Evolutionary conservation across 2,797 vertebrate genomes (phyloP).

Genomic region (Megalops cyprinoides): DNA sequence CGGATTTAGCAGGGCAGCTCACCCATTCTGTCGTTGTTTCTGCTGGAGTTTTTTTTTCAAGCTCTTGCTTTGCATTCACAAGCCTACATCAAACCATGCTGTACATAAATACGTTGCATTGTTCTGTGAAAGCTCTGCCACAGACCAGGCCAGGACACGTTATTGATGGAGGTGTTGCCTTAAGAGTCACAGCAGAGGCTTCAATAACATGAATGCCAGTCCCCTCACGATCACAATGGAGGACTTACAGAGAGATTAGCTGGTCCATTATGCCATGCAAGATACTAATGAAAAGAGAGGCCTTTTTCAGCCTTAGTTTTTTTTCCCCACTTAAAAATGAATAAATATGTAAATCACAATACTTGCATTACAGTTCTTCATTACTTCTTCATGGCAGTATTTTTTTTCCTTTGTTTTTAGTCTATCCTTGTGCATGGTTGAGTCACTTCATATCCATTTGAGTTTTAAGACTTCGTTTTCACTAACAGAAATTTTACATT

Average conservation of each 20-base stretch:
- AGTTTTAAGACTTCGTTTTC: no score
- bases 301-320: neutral
- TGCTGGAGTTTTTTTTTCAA: constrained; percentile 56
- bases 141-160: neutral
- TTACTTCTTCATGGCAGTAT: no score
- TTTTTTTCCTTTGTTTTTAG: no score
- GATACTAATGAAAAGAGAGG: neutral
- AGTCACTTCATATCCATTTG: no score
- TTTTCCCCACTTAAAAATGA: neutral
- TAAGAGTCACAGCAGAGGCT: neutral
- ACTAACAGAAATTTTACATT: no score
- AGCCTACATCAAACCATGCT: constrained; percentile 51
- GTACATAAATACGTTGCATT: constrained; percentile 28
- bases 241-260: neutral
- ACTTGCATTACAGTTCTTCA: no score
- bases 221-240: neutral
- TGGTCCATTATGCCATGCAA: neutral
- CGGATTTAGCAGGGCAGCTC: constrained; percentile 54
- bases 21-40: constrained; percentile 51
- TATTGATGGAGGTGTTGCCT: neutral
- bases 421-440: no score
- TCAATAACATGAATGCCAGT: neutral
- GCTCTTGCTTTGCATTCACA: constrained; percentile 37
- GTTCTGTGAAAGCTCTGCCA: neutral
- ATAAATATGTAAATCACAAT: no score